Conservation (phyloP, 1,140 invertebrate species). For the Drosophila santomea region DNA sequence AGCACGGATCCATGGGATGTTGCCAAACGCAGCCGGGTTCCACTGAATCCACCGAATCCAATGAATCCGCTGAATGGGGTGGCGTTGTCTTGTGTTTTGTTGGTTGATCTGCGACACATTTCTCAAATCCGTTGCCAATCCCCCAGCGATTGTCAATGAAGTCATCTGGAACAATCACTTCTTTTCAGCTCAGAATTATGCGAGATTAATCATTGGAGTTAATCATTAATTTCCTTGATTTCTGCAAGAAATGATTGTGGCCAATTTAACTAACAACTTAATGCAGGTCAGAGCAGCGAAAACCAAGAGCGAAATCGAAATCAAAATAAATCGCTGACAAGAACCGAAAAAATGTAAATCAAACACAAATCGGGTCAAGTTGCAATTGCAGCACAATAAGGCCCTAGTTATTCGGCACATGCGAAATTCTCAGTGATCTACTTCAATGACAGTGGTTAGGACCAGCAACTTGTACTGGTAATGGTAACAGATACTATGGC, state of each 20-base stretch:
- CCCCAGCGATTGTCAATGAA: constrained; percentile 47
- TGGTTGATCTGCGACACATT: constrained; percentile 69
- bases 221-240: constrained; percentile 67
- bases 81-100: constrained; percentile 21
- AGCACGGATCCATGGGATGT: constrained; percentile 63
- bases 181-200: constrained; percentile 60
- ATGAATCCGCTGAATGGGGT: constrained; percentile 40
- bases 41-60: constrained; percentile 14
- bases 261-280: constrained; percentile 74
- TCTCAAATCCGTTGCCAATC: constrained; percentile 54
- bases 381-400: constrained; percentile 55
- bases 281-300: constrained; percentile 28
- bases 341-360: constrained; percentile 50
- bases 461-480: constrained; percentile 17
- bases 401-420: constrained; percentile 76
- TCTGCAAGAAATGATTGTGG: constrained; percentile 58
- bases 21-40: constrained; percentile 52
- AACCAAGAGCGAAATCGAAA: constrained; percentile 17
- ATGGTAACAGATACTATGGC: constrained; percentile 7
- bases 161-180: constrained; percentile 60
- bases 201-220: constrained; percentile 71
- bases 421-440: constrained; percentile 78
- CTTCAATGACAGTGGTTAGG: constrained; percentile 57
- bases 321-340: constrained; percentile 58
- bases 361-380: constrained; percentile 67